Conservation (phyloP, 2,797 vertebrate genomes). For the Pseudochaenichthys georgianus region DNA sequence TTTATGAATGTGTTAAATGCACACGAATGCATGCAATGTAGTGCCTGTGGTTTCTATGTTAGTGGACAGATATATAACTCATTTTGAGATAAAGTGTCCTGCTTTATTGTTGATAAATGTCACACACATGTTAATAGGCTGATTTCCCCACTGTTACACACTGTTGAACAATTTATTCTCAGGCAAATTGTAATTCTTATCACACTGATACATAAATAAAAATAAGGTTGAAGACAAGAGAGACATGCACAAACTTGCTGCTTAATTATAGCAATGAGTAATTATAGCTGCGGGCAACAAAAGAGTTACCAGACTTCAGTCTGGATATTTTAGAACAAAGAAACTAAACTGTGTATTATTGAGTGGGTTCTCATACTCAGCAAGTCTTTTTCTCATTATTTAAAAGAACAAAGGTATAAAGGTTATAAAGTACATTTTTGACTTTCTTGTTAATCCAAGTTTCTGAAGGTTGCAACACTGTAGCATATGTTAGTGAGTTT, state of each 20-base stretch:
- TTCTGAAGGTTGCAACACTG: neutral
- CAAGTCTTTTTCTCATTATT: conserved; percentile 1
- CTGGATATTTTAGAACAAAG: neutral
- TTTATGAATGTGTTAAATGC: too few species aligned
- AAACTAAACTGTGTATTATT: neutral
- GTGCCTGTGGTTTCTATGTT: neutral
- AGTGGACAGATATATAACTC: neutral
- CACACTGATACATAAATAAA: conserved; percentile 4
- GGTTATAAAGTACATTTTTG: neutral
- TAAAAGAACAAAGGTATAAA: neutral
- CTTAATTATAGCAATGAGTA: conserved; percentile 27
- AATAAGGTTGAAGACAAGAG: conserved; percentile 2
- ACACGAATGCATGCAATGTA: too few species aligned
- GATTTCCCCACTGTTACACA: neutral
- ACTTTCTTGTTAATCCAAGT: neutral
- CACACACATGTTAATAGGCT: neutral
- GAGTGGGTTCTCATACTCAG: neutral
- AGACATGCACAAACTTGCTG: neutral
- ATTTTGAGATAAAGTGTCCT: too few species aligned
- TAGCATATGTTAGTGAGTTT: neutral
- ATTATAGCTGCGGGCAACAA: conserved; percentile 21
- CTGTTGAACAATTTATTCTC: neutral
- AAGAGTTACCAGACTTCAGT: neutral
- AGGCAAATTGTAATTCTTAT: conserved; percentile 4
- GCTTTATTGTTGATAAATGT: too few species aligned